Percentiles rank a stretch among this genome's conserved stretches.
Conservation (phyloP, 2,888 invertebrate genomes). For the Nasonovia ribisnigri region DNA sequence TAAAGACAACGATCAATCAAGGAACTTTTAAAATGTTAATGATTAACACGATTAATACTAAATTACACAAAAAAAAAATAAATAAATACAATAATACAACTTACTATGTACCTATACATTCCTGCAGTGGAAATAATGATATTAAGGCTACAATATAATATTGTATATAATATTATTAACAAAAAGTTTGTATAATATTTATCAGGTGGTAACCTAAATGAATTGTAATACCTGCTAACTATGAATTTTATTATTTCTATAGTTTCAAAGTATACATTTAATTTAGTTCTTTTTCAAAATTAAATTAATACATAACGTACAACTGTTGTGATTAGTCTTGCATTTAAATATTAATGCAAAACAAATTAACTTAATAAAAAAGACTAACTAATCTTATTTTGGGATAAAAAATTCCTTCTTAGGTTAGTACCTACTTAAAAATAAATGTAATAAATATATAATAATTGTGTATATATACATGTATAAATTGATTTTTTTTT, state of each 20-base stretch:
- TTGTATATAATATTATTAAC: background rate
- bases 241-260: background rate
- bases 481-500: background rate
- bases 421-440: background rate
- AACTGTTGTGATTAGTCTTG: background rate
- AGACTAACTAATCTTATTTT: background rate
- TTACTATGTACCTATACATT: background rate
- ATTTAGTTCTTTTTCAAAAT: background rate
- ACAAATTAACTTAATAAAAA: background rate
- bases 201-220: background rate
- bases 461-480: background rate
- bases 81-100: background rate
- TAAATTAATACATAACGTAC: background rate
- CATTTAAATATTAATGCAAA: background rate
- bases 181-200: background rate
- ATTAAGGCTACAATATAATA: background rate
- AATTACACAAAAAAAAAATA: background rate
- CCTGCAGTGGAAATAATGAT: background rate
- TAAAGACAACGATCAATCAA: conserved; percentile 19
- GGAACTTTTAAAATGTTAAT: conserved; percentile 26
- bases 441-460: background rate
- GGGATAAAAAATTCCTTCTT: background rate
- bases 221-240: background rate
- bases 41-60: background rate
- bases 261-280: background rate